Evolutionary conservation across 2,888 invertebrate genomes (phyloP), one percentile per base, ranked within the genome.

Genomic region (Aporophyla lueneburgensis): DNA sequence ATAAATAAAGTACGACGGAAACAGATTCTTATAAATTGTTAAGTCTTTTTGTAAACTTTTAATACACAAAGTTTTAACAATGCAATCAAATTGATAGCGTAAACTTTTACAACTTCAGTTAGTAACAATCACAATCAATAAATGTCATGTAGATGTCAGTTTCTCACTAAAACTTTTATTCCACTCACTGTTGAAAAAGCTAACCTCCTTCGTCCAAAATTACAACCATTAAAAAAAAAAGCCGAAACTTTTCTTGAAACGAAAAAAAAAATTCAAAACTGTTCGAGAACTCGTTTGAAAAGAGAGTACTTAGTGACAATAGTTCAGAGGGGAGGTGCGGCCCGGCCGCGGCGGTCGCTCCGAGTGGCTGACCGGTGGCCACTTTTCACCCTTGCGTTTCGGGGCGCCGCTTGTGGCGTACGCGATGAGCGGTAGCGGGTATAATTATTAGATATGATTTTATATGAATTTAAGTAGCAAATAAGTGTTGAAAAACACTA

Each of bases 331-430:
- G 78, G 68, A 82, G 77, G 86, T 85, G 85, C 81, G 81, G 75
- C 65, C 72, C 61, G 79, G 16, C 56, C 84, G 87, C 83, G 76
- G 63, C 74, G 79, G 81, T 63, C 85, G 83, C 74, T 33, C 58
- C 83, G 81, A 86, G 86, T 87, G 87, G 73, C 82, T 83, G 85
- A 77, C 82, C 80, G 75, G 79, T 82, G 85, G 81, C 40, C 79
- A 85, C 80, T 81, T 81, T 80, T 79, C 84, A 87, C 87, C 87
- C 86, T 84, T 83, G 75, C 87, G 77, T 76, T 87, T 86, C 81
- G 59, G 84, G 81, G 80, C 62, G 77, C 24, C 69, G 62, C 56
- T 27, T 54, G 56, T 59, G 54, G 43, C 16, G 12, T 10, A 46
- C 53, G 58, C 2, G 2, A 71, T 33, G 21, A 63, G 74, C 68